A percentile compares a stretch with the other conserved stretches of the same genome.
Evolutionary conservation across 53 echinoderm and acorn worm genomes (phyloP).

Genomic region (Luidia sarsii): DNA sequence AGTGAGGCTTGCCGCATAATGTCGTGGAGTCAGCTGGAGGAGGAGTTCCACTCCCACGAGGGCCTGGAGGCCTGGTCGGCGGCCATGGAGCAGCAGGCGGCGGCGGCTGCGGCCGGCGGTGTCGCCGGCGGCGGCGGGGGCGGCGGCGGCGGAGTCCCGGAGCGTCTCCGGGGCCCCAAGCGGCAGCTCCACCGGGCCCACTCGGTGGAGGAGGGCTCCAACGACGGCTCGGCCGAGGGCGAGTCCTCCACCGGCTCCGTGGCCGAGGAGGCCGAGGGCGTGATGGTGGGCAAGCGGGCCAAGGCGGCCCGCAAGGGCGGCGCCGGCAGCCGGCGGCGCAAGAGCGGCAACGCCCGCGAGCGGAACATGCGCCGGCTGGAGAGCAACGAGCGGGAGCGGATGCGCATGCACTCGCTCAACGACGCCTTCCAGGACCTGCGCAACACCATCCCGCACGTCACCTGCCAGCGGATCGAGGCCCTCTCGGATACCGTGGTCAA

Average conservation of each 20-base stretch:
- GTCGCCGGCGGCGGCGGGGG: slow-evolving; percentile 62
- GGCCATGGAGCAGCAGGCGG: slow-evolving; percentile 53
- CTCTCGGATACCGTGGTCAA: slow-evolving; percentile 88
- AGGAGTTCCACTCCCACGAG: slow-evolving; percentile 63
- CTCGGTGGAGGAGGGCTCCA: slow-evolving; percentile 88
- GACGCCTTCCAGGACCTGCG: slow-evolving; percentile 98
- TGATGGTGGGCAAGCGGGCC: slow-evolving; percentile 63
- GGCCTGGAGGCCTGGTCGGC: slow-evolving; percentile 69
- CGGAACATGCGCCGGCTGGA: slow-evolving; percentile 87
- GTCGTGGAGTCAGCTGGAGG: slow-evolving; percentile 84
- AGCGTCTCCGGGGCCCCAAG: slow-evolving; percentile 70
- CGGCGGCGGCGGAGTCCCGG: slow-evolving; percentile 40
- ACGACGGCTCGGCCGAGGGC: slow-evolving; percentile 92
- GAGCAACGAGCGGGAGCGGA: slow-evolving; percentile 97
- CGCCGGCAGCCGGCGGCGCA: slow-evolving; percentile 78
- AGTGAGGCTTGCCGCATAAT: slow-evolving; percentile 40
- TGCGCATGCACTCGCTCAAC: slow-evolving; percentile 99
- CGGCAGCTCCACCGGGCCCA: slow-evolving; percentile 82
- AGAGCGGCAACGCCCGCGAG: slow-evolving; percentile 89
- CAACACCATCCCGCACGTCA: slow-evolving; percentile 97
- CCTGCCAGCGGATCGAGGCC: slow-evolving; percentile 87
- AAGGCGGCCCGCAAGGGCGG: slow-evolving; percentile 66
- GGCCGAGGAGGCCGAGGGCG: slow-evolving; percentile 65
- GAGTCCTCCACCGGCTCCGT: slow-evolving; percentile 89
- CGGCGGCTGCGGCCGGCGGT: slow-evolving; percentile 49